Base-by-base conservation (phyloP, 2,888 invertebrate genomes). In the Protophormia terraenovae region DNA sequence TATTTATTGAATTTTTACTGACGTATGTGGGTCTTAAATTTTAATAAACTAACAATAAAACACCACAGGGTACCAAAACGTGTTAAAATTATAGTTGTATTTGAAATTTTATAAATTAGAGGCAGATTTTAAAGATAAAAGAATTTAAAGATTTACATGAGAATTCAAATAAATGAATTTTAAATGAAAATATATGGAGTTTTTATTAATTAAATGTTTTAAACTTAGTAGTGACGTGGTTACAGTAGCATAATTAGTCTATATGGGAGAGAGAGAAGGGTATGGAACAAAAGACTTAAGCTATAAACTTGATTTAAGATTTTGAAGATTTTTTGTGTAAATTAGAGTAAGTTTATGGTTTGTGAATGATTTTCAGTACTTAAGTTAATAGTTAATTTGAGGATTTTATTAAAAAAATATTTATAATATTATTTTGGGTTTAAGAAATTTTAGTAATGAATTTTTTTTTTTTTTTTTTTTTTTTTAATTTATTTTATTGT, bases 1-100 rank as follows among this genome's bases (percentile, higher is more conserved):
- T 64, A 64, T 64, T 64, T 41, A 64, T 64, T 64, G 32, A 60
- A 38, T 41, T 22, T 22, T 41, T 38, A 24, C 60, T 60, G 32
- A 35, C 22, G 38, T 62, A 38, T 38, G 38, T 62, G 62, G 62
- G 62, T 38, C 62, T 62, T 62, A 35, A n/a, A 12, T 38, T 14
- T 7, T 53, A 53, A 27, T 27, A 53, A 53, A 24, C 24, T 53
- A 24, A 53, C 53, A 24, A 53, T 27, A 27, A 53, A 53, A n/a
- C n/a, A 53, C 53, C 27, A 24, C 27, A n/a, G 27, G 53, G 53
- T 53, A n/a, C 14, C 8, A 24, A 53, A 14, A 53, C 27, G 53
- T 53, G 53, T 53, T 53, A 24, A 53, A 53, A 53, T 53, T 53
- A 14, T 27, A 19, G 27, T 4, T 53, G n/a, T 47, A 19, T 8